These are phyloP conservation scores for Metalampra italica DNA, from an alignment of 2,888 invertebrate genomes.

Conservation along the genomic window DNA sequence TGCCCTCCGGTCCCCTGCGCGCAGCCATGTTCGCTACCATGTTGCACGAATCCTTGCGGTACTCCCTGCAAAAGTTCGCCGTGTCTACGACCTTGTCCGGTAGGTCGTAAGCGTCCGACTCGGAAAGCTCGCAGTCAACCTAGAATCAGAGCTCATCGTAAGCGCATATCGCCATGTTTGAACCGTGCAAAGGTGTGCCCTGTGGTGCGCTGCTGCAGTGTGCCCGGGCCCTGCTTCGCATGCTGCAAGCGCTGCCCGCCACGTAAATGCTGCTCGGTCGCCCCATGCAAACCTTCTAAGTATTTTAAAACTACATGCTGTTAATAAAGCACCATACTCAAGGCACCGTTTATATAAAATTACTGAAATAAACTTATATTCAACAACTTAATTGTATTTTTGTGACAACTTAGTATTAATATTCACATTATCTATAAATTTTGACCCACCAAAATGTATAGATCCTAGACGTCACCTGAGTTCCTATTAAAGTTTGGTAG, in stretches of 20 bases:
- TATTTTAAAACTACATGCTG: neutral
- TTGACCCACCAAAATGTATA: no score
- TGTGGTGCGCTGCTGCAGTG: constrained; percentile 50
- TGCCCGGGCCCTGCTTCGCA: constrained; percentile 38
- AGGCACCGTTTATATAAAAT: neutral
- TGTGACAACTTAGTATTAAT: no score
- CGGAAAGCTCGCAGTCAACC: constrained; percentile 48
- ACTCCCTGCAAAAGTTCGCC: constrained; percentile 47
- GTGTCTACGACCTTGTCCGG: constrained; percentile 51
- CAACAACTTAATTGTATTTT: no score
- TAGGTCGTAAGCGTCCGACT: constrained; percentile 37
- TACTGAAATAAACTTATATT: neutral
- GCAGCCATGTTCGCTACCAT: constrained; percentile 6
- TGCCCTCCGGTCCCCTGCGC: constrained; percentile 3
- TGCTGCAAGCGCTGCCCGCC: constrained; percentile 20
- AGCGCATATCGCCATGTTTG: constrained; percentile 53
- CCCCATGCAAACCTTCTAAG: neutral
- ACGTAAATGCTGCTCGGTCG: constrained; percentile 3
- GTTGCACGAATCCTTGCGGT: constrained; percentile 23
- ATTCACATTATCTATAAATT: no score
- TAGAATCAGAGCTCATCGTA: constrained; percentile 45
- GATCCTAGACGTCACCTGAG: no score
- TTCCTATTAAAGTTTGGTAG: no score
- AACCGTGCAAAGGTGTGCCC: constrained; percentile 51
- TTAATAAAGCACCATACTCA: neutral